Percentiles rank a stretch among this genome's conserved stretches.
Evolutionary conservation across 2,113 vertebrate genomes (phyloP).

Genomic region (Gallinago paraguaiae): DNA sequence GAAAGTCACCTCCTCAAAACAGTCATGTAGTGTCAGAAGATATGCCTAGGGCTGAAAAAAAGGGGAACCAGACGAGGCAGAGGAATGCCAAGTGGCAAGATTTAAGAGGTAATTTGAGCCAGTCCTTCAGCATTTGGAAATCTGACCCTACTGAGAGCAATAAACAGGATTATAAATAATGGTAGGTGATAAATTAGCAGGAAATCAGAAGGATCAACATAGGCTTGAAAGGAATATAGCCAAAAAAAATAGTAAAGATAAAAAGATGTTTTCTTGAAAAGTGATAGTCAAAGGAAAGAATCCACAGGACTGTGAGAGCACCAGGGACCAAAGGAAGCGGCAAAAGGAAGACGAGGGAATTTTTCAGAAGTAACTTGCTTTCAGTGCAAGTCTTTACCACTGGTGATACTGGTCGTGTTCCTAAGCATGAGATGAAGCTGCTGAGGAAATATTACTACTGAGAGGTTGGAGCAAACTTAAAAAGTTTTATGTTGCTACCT

Average conservation of each 20-base stretch:
- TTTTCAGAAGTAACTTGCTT: not conserved
- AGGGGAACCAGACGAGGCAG: not conserved
- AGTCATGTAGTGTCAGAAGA: not conserved
- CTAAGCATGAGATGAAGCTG: not conserved
- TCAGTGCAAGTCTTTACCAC: not conserved
- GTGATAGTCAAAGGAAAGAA: not conserved
- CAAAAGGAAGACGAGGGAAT: not conserved
- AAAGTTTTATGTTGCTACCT: not conserved
- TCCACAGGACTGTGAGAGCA: not conserved
- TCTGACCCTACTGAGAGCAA: conserved; percentile 39
- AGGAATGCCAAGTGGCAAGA: conserved; percentile 34
- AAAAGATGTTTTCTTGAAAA: not conserved
- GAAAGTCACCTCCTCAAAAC: not conserved
- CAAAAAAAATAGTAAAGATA: not conserved
- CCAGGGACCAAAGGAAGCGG: not conserved
- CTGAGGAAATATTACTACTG: not conserved
- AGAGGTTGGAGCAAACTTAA: not conserved
- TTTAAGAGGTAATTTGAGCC: conserved; percentile 56
- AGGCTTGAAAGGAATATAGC: conserved; percentile 5
- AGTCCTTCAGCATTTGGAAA: conserved; percentile 52
- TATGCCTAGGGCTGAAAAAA: not conserved
- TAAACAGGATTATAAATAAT: conserved; percentile 63
- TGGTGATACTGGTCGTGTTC: not conserved
- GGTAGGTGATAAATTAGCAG: conserved; percentile 54
- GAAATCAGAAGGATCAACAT: conserved; percentile 51